phyloP scores from a whole-genome alignment of 2,888 invertebrate genomes.

The Eupithecia tripunctaria region DNA sequence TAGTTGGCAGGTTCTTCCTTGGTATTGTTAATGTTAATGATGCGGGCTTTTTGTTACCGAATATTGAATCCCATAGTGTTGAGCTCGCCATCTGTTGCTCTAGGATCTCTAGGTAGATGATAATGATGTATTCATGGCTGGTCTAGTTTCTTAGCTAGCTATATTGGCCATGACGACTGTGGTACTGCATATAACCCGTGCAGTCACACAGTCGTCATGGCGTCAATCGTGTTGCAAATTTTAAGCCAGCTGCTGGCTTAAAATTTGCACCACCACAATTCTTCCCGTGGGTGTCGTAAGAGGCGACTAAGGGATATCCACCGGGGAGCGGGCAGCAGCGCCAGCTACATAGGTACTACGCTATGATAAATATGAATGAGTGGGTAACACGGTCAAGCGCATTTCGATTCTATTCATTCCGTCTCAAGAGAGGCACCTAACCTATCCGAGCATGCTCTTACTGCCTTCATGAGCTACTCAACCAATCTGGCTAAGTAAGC shows the following conservation, averaged over 20 bases:
- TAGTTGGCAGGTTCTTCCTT: neutral
- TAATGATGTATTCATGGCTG: neutral
- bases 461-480: neutral
- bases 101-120: neutral
- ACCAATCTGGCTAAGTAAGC: neutral
- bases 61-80: neutral
- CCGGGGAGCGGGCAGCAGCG: too few species aligned
- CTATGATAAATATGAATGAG: neutral
- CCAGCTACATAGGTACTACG: too few species aligned
- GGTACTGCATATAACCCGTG: too few species aligned
- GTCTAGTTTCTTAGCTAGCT: constrained; percentile 1
- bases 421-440: neutral
- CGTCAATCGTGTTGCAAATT: too few species aligned
- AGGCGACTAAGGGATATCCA: too few species aligned
- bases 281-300: too few species aligned
- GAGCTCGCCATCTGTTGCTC: neutral
- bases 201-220: neutral
- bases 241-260: too few species aligned
- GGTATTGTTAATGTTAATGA: neutral
- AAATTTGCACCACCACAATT: too few species aligned
- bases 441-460: neutral
- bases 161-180: too few species aligned
- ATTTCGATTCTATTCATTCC: neutral
- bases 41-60: neutral
- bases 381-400: neutral